Conservation (phyloP, 53 echinoderm and acorn worm genomes). For the Patiria pectinifera region DNA sequence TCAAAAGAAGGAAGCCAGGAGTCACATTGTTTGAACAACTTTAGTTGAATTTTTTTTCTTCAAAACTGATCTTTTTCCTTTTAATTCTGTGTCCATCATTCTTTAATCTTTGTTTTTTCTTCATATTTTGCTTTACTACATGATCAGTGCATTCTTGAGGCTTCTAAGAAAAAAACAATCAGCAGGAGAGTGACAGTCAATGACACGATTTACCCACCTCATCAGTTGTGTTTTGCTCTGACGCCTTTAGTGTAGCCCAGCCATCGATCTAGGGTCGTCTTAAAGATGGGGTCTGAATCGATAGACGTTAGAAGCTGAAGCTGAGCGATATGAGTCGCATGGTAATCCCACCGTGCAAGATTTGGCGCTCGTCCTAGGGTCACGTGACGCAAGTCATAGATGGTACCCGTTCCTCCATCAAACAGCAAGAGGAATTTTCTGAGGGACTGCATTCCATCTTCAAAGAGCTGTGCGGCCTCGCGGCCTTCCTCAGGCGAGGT, state of each 20-base stretch:
- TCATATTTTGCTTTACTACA: too few species aligned
- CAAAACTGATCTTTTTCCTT: too few species aligned
- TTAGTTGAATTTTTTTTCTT: too few species aligned
- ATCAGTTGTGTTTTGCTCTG: conserved; percentile 87
- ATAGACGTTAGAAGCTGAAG: conserved; percentile 86
- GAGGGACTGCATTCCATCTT: conserved; percentile 88
- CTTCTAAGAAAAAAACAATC: neutral
- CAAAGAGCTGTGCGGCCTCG: conserved; percentile 84
- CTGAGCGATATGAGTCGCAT: conserved; percentile 96
- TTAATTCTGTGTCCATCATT: too few species aligned
- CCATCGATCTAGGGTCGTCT: conserved; percentile 88
- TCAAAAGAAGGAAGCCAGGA: too few species aligned
- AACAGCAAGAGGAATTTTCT: conserved; percentile 88
- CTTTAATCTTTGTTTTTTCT: too few species aligned
- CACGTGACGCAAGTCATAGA: conserved; percentile 95
- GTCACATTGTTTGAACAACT: too few species aligned
- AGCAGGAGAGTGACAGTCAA: too few species aligned
- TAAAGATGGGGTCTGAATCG: conserved; percentile 88
- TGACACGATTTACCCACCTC: neutral
- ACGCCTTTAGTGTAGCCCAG: conserved; percentile 96
- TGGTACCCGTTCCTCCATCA: conserved; percentile 93
- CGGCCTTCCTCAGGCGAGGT: conserved; percentile 84
- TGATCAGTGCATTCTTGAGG: neutral
- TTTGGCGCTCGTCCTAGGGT: conserved; percentile 92
- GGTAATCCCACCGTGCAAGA: conserved; percentile 97